Base-by-base conservation (phyloP, 53 echinoderm and acorn worm species). In the Mesocentrotus franciscanus region DNA sequence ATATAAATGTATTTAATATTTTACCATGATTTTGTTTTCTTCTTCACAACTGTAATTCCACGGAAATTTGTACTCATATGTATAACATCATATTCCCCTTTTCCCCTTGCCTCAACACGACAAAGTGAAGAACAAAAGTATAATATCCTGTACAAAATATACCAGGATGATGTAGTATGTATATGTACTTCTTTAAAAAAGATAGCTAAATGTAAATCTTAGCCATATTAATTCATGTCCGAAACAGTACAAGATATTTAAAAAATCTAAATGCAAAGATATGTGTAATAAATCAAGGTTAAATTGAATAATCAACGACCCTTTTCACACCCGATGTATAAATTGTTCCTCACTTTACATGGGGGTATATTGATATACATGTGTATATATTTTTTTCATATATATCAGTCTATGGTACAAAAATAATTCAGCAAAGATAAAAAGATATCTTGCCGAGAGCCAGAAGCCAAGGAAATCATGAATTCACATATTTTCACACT, bases 401-500 rank as follows among this genome's bases (percentile, higher is more conserved):
- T 7, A 75, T 30, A 75, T 29, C n/a, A 32, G 75, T 30, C 0
- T 24, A 7, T 18, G 39, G 26, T 39, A 84, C 1, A 42, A 36
- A 7, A 83, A 83, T 26, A 57, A 87, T 81, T 81, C 8, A 81
- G 36, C 81, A 81, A 74, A 81, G 81, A 81, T 18, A 81, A 16
- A 22, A 81, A 17, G 18, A 81, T 20, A 42, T 13, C 10, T 4
- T 76, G 27, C 12, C 33, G 76, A 32, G 76, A 13, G 14, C 33
- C 33, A 33, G 33, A 76, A 76, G 76, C 16, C 15, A 64, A 64
- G 18, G 12, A 49, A 49, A 15, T 29, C 15, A 12, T 30, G 29
- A 32, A 76, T 32, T 32, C 13, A 14, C 0, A 76, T 76, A 33
- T 29, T 32, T 30, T 33, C 1, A 76, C 27, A 76, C 16, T 7